phyloP scores from a whole-genome alignment of 2,888 invertebrate genomes.

The Pyrochroa serraticornis region DNA sequence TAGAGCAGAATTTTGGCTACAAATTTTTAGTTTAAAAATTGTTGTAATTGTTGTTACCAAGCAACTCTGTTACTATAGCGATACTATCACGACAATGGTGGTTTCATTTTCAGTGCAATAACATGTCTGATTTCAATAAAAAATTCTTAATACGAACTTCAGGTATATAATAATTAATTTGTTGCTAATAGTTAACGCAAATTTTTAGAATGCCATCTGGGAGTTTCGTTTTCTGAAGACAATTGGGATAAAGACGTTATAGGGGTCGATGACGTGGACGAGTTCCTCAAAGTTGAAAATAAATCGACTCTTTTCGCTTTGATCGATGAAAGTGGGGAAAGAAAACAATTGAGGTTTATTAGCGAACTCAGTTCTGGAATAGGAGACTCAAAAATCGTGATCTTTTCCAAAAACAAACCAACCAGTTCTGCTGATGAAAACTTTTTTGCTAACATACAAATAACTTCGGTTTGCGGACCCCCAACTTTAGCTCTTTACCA shows the following conservation, averaged over 20 bases:
- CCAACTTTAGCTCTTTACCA: constrained; percentile 67
- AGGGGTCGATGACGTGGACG: constrained; percentile 54
- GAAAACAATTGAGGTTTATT: constrained; percentile 44
- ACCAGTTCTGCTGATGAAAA: constrained; percentile 65
- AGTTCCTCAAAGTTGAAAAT: constrained; percentile 60
- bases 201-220: constrained; percentile 46
- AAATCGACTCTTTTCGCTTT: constrained; percentile 58
- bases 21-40: too few relatives aligned
- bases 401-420: constrained; percentile 69
- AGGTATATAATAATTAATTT: constrained; percentile 38
- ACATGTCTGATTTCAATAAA: constrained; percentile 42
- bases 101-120: not conserved
- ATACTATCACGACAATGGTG: too few relatives aligned
- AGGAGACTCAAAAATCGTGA: constrained; percentile 47
- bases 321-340: constrained; percentile 53
- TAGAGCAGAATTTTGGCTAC: constrained; percentile 40
- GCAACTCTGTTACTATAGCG: not conserved
- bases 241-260: constrained; percentile 46
- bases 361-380: constrained; percentile 29
- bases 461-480: constrained; percentile 66
- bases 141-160: constrained; percentile 45
- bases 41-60: constrained; percentile 2
- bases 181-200: not conserved
- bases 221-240: constrained; percentile 42
- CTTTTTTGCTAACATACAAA: constrained; percentile 62